A percentile compares a stretch with the other conserved stretches of the same genome.
Evolutionary conservation across 2,888 invertebrate genomes (phyloP).

Genomic region (Hermodice carunculata): DNA sequence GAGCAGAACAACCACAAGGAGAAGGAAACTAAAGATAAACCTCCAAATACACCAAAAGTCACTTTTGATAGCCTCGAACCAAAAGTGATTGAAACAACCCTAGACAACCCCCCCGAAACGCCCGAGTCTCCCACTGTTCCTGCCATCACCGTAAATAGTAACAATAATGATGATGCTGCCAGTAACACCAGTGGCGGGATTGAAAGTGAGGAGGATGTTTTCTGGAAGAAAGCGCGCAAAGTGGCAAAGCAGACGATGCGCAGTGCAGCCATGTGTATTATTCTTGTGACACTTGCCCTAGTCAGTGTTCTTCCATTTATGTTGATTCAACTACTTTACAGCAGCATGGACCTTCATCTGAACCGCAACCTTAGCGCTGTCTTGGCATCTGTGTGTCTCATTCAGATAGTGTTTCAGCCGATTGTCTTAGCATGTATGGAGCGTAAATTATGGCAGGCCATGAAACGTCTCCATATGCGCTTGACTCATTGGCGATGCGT

Average conservation of each 20-base stretch:
- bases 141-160: not conserved
- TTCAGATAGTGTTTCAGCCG: conserved; percentile 25
- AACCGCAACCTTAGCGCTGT: conserved; percentile 18
- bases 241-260: not conserved
- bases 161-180: not conserved
- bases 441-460: conserved; percentile 20
- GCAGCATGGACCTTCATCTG: not conserved
- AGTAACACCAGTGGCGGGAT: not conserved
- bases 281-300: no score
- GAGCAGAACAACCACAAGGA: not conserved
- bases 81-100: no score
- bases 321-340: conserved; percentile 18
- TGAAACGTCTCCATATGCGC: conserved; percentile 16
- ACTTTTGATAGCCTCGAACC: no score
- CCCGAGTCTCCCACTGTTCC: not conserved
- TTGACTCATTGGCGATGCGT: conserved; percentile 33
- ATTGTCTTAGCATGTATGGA: conserved; percentile 30
- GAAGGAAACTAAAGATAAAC: not conserved
- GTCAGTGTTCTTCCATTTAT: conserved; percentile 23
- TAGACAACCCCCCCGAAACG: no score
- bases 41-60: no score
- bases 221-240: not conserved
- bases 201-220: not conserved
- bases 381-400: conserved; percentile 8
- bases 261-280: no score